phyloP scores from a whole-genome alignment of 2,797 vertebrate species.

The Spinibarbus caldwelli region DNA sequence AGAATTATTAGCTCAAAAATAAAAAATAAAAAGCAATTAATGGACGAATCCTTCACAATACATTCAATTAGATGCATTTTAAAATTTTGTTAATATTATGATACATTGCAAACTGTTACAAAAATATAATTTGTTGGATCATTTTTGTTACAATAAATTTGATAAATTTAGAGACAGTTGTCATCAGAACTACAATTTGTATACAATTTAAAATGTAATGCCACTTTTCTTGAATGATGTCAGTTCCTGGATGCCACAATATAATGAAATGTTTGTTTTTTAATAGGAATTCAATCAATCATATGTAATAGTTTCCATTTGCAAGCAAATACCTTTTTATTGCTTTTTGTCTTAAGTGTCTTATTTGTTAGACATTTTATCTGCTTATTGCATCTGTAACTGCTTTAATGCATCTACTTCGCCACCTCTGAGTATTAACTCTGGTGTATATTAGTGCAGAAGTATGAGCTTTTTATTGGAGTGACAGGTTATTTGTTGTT shows the following conservation, averaged over 20 bases:
- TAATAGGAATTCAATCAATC: not conserved
- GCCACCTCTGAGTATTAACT: slow-evolving; percentile 5
- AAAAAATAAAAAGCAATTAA: no score
- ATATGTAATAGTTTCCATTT: not conserved
- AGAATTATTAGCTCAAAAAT: not conserved
- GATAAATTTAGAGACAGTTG: not conserved
- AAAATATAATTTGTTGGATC: no score
- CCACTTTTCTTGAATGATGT: not conserved
- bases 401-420: not conserved
- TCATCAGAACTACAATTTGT: not conserved
- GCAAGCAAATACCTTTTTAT: not conserved
- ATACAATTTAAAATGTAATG: not conserved
- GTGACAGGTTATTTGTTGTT: slow-evolving; percentile 26
- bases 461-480: slow-evolving; percentile 9
- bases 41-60: not conserved
- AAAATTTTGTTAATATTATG: not conserved
- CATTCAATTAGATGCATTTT: not conserved
- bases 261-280: not conserved
- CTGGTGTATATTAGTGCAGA: not conserved
- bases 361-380: not conserved
- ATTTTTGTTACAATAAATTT: not conserved
- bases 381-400: slow-evolving; percentile 10
- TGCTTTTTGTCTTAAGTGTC: not conserved
- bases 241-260: not conserved
- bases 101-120: not conserved